Evolutionary conservation across 1,140 invertebrate genomes (phyloP), one percentile per base, ranked within the genome.

Genomic region (Helicoverpa zea): DNA sequence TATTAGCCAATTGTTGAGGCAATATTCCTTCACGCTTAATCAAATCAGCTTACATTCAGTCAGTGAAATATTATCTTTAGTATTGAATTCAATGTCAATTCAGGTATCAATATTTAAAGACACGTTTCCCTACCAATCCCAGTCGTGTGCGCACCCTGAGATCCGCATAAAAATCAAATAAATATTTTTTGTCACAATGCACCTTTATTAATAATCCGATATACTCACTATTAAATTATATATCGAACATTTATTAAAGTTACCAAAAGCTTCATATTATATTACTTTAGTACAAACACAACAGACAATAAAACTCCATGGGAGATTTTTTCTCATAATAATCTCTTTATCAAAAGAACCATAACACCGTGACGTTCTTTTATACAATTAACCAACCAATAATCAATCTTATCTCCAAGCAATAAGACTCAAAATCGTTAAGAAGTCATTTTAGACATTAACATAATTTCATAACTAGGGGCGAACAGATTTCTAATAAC

Each of bases 381-480:
- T 80, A 47, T 51, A n/a, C 61, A 61, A 30, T 76, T 85, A 63
- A 23, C 47, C 11, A 77, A 14, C n/a, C 68, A 23, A 89, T 84
- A 79, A 79, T 85, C 51, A 56, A 82, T 82, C 81, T 87, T 91
- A 87, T 30, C 11, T 1, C 18, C 0, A 63, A 58, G 51, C 14
- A 68, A 82, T 87, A 91, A 79, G 64, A 59, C 79, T 76, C 72
- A 80, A 66, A 47, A 61, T 84, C 78, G 80, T 75, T 82, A 75
- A 79, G 59, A 61, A 23, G 23, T 51, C 80, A 83, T 83, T 70
- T 76, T 75, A 58, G 43, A 81, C 78, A 93, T 92, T 93, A 91
- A 79, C 90, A 93, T 93, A 93, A 92, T 93, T 91, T 92, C 90
- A 91, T 93, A 93, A 89, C 88, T 83, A 89, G 86, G 90, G 90